Conservation (phyloP, 2,113 vertebrate genomes). For the Phyllostomus discolor region DNA sequence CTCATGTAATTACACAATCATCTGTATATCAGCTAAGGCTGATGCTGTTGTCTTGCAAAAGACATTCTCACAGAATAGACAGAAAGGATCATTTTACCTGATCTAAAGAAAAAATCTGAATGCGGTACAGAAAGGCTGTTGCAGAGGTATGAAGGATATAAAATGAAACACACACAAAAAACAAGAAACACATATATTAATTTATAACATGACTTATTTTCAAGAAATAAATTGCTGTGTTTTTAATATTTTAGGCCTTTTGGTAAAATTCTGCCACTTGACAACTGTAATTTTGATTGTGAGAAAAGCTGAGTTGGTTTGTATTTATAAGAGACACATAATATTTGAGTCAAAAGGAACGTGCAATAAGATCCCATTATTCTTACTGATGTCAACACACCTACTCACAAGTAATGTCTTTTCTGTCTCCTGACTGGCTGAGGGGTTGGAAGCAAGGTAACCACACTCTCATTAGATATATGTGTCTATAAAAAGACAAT, state of each 20-base stretch:
- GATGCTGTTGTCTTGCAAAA: not conserved
- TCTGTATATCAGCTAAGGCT: not conserved
- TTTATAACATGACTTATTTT: not conserved
- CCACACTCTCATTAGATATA: not conserved
- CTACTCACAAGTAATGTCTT: not conserved
- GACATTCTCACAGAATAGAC: not conserved
- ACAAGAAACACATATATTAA: not conserved
- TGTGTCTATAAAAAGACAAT: not conserved
- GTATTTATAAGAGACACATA: not conserved
- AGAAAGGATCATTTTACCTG: not conserved
- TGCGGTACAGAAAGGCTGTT: not conserved
- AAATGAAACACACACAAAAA: not conserved
- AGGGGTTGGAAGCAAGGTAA: not conserved
- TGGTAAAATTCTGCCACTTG: not conserved
- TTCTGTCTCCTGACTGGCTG: not conserved
- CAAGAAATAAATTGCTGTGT: not conserved
- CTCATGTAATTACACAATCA: not conserved
- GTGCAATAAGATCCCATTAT: not conserved
- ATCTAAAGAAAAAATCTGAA: not conserved
- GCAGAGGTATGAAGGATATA: not conserved
- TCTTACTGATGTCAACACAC: not conserved
- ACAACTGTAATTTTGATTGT: not conserved
- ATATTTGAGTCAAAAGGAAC: not conserved
- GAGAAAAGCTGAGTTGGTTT: not conserved
- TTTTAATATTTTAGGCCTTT: not conserved